A percentile compares a stretch with the other conserved stretches of the same genome.
Conservation (phyloP, 1,140 invertebrate genomes). For the Heliconius hewitsoni region DNA sequence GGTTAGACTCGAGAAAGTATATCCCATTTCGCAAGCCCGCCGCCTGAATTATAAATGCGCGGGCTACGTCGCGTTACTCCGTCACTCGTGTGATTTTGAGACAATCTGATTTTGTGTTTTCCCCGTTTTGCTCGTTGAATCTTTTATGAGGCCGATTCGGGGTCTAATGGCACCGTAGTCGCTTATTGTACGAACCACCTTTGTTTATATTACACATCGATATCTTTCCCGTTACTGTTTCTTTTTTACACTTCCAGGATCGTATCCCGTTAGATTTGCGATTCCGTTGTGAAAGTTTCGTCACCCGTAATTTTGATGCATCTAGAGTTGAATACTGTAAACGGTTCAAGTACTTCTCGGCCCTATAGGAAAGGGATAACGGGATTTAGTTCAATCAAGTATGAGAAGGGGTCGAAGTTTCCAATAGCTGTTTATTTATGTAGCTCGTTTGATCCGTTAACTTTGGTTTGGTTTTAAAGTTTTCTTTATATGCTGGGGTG, state of each 20-base stretch:
- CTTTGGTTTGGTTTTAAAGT: slow-evolving; percentile 38
- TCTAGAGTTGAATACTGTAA: slow-evolving; percentile 46
- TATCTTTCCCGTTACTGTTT: neutral
- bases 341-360: slow-evolving; percentile 48
- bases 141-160: slow-evolving; percentile 69
- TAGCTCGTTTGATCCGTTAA: slow-evolving; percentile 39
- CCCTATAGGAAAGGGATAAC: slow-evolving; percentile 53
- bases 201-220: slow-evolving; percentile 43
- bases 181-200: slow-evolving; percentile 43
- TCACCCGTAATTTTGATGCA: slow-evolving; percentile 37
- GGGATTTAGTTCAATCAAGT: slow-evolving; percentile 60
- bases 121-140: slow-evolving; percentile 75
- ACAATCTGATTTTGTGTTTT: slow-evolving; percentile 80
- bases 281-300: neutral
- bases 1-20: slow-evolving; percentile 48
- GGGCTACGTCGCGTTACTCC: slow-evolving; percentile 54
- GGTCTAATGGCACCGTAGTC: slow-evolving; percentile 62
- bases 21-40: slow-evolving; percentile 44
- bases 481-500: slow-evolving; percentile 14
- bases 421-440: slow-evolving; percentile 54
- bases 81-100: slow-evolving; percentile 77
- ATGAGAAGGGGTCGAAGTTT: slow-evolving; percentile 52
- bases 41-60: slow-evolving; percentile 75
- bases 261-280: neutral
- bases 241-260: neutral